Percentiles rank a stretch among this genome's conserved stretches.
Conservation (phyloP, 2,797 vertebrate genomes). For the Falco berigora region DNA sequence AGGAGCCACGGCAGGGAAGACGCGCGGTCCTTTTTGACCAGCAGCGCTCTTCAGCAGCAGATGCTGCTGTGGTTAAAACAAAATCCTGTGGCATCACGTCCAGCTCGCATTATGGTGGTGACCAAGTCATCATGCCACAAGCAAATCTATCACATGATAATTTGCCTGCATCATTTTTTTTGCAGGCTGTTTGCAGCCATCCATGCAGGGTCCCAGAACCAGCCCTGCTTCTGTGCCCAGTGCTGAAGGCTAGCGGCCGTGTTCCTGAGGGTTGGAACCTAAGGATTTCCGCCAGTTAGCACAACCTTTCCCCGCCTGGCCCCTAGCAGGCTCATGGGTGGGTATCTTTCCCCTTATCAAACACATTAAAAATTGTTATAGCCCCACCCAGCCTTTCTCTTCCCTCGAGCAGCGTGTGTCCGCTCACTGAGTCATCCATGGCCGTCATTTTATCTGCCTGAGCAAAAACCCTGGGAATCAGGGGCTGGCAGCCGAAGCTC, state of each 20-base stretch:
- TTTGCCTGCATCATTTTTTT: neutral
- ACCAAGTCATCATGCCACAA: neutral
- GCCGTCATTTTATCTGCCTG: neutral
- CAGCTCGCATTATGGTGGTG: neutral
- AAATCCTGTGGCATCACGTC: neutral
- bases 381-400: neutral
- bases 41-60: neutral
- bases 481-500: neutral
- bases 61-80: neutral
- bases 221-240: neutral
- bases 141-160: neutral
- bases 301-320: neutral
- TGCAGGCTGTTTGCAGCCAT: neutral
- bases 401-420: neutral
- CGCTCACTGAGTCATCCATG: neutral
- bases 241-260: neutral
- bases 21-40: neutral
- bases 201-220: neutral
- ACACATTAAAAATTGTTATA: neutral
- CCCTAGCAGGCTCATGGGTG: neutral
- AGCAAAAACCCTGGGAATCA: neutral
- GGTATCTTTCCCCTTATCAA: neutral
- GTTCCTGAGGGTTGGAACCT: neutral
- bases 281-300: neutral
- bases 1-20: rapidly evolving